A percentile compares a stretch with the other conserved stretches of the same genome.
These are phyloP conservation scores for Conops quadrifasciatus DNA, from an alignment of 2,888 invertebrate genomes.

Conservation along the genomic window DNA sequence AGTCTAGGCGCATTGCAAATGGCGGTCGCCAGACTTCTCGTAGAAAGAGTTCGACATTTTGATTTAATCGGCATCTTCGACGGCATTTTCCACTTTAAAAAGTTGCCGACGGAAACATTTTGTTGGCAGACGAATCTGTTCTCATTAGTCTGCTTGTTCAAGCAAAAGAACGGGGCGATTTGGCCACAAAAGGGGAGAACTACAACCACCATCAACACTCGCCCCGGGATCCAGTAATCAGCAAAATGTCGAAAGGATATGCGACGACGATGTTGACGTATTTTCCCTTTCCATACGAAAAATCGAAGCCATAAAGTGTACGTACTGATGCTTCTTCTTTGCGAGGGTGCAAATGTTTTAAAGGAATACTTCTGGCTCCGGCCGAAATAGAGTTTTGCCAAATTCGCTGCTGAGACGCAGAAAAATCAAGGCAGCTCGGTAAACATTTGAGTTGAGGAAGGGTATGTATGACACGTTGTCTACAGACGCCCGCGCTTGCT, in stretches of 20 bases:
- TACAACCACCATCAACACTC: background rate
- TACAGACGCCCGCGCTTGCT: background rate
- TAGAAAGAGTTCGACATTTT: background rate
- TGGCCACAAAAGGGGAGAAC: background rate
- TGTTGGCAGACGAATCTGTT: background rate
- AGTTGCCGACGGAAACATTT: background rate
- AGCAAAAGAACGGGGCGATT: background rate
- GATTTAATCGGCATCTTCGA: background rate
- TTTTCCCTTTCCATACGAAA: background rate
- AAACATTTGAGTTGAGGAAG: constrained; percentile 12
- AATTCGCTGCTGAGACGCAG: constrained; percentile 15
- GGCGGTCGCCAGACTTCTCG: background rate
- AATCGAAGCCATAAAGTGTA: constrained; percentile 21
- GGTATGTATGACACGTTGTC: constrained; percentile 6
- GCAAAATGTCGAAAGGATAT: constrained; percentile 27
- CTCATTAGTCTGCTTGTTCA: background rate
- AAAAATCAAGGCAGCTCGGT: constrained; percentile 3
- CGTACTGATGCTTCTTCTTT: background rate
- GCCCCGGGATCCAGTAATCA: background rate
- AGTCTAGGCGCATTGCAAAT: background rate
- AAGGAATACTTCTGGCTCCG: constrained; percentile 2
- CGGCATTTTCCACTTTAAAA: background rate
- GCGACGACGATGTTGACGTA: constrained; percentile 11
- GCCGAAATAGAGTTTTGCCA: constrained; percentile 15
- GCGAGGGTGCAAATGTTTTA: constrained; percentile 26